Base-by-base conservation (phyloP, 2,888 invertebrate species). In the Drosophila siamana region DNA sequence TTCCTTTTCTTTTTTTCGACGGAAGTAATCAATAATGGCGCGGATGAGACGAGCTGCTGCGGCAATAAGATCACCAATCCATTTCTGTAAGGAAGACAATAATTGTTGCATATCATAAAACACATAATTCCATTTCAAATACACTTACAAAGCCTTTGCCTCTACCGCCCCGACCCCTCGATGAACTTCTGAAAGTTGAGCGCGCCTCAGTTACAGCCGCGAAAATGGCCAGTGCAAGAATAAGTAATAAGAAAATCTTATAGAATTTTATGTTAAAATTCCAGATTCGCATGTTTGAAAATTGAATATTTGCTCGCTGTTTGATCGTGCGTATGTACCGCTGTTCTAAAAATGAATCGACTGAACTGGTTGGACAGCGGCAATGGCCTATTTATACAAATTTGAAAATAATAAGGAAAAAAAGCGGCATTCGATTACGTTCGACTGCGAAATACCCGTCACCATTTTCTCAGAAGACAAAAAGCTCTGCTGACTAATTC, bases 361-460 rank as follows among this genome's bases (percentile, higher is more conserved):
- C 36, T 38, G 36, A 38, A 38, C 36, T 33, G 33, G 33, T 33
- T 33, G 33, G 4, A 5, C 4, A n/a, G n/a, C 11, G 33, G 33
- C 33, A n/a, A 33, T 33, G 33, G 33, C 33, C 33, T 33, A 33
- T 33, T 33, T 33, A 33, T 33, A 33, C 33, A n/a, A 33, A 33
- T 33, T 33, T 33, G n/a, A 33, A 33, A 33, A 33, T 33, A 11
- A 33, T 4, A 33, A 33, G 26, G 5, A 33, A n/a, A n/a, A 30
- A 33, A 28, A 33, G 33, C 33, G 11, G 2, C 33, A 33, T 0
- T n/a, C n/a, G 33, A 11, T 33, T 33, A n/a, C 33, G 33, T 33
- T 2, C 5, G 33, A 33, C 33, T 33, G 33, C 33, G 4, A 33
- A 33, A 33, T 33, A 33, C 33, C 33, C 33, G 33, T 11, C 11